phyloP scores from a whole-genome alignment of 2,888 invertebrate species.

The Phragmatobia fuliginosa region DNA sequence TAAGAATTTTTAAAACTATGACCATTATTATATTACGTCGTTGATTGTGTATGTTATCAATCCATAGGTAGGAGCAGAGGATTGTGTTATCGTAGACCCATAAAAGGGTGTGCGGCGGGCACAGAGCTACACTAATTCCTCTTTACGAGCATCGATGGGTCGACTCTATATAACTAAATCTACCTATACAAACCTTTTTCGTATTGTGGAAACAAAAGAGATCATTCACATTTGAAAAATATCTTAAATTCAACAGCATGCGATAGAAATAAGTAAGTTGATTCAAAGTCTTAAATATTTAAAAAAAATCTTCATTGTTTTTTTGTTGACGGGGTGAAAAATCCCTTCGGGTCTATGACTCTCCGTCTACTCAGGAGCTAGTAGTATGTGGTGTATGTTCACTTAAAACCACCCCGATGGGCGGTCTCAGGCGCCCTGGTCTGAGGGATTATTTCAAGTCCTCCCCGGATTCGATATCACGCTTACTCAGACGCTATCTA shows the following conservation, averaged over 20 bases:
- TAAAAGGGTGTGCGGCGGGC: conserved; percentile 55
- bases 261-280: background rate
- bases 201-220: conserved; percentile 26
- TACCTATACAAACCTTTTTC: conserved; percentile 38
- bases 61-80: conserved; percentile 36
- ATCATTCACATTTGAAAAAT: conserved; percentile 13
- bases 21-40: conserved; percentile 3
- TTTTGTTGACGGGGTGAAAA: too few species aligned
- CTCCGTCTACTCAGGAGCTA: too few species aligned
- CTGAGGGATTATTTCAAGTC: too few species aligned
- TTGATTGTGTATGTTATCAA: conserved; percentile 43
- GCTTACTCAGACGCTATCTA: too few species aligned
- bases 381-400: too few species aligned
- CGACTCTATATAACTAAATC: conserved; percentile 46
- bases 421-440: too few species aligned
- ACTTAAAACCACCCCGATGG: too few species aligned
- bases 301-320: too few species aligned
- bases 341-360: too few species aligned
- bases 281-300: too few species aligned
- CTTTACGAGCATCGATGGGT: conserved; percentile 64
- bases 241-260: conserved; percentile 7
- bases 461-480: too few species aligned
- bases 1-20: conserved; percentile 1
- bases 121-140: conserved; percentile 62
- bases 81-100: conserved; percentile 56